These are phyloP conservation scores for Festucalex cinctus DNA, from an alignment of 2,113 vertebrate species.

Conservation along the genomic window DNA sequence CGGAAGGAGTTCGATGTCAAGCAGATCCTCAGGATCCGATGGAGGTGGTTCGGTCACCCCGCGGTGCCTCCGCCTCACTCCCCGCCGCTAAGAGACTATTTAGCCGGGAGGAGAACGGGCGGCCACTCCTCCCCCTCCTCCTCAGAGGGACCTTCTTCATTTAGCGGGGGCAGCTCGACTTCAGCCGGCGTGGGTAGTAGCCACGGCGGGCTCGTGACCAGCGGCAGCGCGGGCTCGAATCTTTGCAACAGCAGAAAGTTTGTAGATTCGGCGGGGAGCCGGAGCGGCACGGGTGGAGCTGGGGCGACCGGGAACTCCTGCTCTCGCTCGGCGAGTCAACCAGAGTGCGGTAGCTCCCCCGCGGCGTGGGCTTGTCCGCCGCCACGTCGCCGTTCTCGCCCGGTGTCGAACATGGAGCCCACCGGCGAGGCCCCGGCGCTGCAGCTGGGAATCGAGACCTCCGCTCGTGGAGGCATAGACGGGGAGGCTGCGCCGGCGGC, in stretches of 20 bases:
- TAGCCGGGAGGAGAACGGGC: conserved; percentile 69
- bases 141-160: conserved; percentile 69
- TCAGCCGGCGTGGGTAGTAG: conserved; percentile 26
- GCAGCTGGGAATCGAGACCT: conserved; percentile 35
- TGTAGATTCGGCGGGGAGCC: conserved; percentile 71
- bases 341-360: conserved; percentile 82
- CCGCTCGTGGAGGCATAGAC: conserved; percentile 28
- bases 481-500: conserved; percentile 61
- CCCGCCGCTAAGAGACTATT: conserved; percentile 80
- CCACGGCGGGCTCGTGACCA: conserved; percentile 51
- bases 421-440: conserved; percentile 41
- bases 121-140: conserved; percentile 43
- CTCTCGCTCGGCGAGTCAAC: conserved; percentile 84
- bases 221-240: conserved; percentile 68
- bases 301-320: conserved; percentile 62
- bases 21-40: conserved; percentile 96
- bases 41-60: conserved; percentile 97
- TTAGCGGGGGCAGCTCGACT: conserved; percentile 70
- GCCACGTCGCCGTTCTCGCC: conserved; percentile 73
- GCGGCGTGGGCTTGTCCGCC: conserved; percentile 81
- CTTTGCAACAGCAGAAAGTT: conserved; percentile 80
- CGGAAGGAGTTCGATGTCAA: conserved; percentile 98
- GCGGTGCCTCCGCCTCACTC: conserved; percentile 76
- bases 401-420: conserved; percentile 72
- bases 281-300: conserved; percentile 42